Evolutionary conservation across 1,140 invertebrate genomes (phyloP).

Genomic region (Neomicropteryx cornuta): DNA sequence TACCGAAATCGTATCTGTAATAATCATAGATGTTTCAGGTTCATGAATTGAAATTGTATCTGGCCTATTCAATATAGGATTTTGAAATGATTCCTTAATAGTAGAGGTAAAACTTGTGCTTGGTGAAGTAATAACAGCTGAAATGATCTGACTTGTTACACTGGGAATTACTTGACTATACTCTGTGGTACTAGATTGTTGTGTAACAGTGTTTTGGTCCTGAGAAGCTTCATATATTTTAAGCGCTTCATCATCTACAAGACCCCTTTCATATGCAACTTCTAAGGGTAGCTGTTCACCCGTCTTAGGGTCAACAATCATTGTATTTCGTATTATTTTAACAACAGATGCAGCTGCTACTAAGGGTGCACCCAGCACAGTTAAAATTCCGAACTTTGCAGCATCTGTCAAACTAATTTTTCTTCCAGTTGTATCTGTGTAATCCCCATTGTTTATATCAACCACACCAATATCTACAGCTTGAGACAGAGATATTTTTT

Average conservation of each 20-base stretch:
- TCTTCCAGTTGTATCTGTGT: slow-evolving; percentile 50
- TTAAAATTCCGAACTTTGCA: slow-evolving; percentile 58
- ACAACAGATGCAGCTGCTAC: slow-evolving; percentile 51
- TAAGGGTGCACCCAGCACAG: slow-evolving; percentile 58
- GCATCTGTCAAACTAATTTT: slow-evolving; percentile 64
- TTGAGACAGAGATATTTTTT: slow-evolving; percentile 59
- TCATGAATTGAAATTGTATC: too few relatives aligned
- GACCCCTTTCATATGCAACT: slow-evolving; percentile 66
- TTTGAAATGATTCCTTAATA: too few relatives aligned
- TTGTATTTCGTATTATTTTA: slow-evolving; percentile 38
- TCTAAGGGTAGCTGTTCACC: slow-evolving; percentile 64
- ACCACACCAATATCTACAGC: slow-evolving; percentile 67
- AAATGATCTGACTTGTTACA: too few relatives aligned
- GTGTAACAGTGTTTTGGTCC: slow-evolving; percentile 5
- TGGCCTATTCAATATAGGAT: too few relatives aligned
- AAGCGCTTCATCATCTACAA: slow-evolving; percentile 53
- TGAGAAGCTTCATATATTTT: slow-evolving; percentile 41
- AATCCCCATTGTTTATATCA: slow-evolving; percentile 59
- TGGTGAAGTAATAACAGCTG: too few relatives aligned
- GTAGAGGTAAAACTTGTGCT: too few relatives aligned
- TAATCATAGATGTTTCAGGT: too few relatives aligned
- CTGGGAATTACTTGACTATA: too few relatives aligned
- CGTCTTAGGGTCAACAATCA: slow-evolving; percentile 67
- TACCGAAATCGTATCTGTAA: too few relatives aligned
- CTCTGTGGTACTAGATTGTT: slow-evolving; percentile 2